These are phyloP conservation scores for Paedocypris micromegethes DNA, from an alignment of 2,797 vertebrate species.

Conservation along the genomic window DNA sequence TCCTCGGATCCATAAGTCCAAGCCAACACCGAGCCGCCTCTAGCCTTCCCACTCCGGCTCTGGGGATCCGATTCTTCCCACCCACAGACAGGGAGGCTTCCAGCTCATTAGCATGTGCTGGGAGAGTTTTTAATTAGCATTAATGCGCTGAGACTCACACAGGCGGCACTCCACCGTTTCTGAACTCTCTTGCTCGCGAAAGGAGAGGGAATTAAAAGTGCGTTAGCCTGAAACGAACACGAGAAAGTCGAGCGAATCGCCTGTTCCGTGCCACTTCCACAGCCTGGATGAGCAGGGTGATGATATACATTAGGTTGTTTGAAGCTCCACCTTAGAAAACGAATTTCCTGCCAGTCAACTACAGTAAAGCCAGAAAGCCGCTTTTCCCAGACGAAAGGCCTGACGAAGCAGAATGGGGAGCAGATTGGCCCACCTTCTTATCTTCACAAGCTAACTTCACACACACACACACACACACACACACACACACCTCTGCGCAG, in stretches of 20 bases:
- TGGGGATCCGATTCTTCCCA: slow-evolving; percentile 44
- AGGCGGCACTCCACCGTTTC: slow-evolving; percentile 36
- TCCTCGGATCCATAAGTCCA: slow-evolving; percentile 9
- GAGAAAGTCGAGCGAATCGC: too few species aligned
- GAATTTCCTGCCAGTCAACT: slow-evolving; percentile 12
- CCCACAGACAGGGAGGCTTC: slow-evolving; percentile 50
- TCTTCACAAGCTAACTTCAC: slow-evolving; percentile 20
- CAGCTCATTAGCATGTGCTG: slow-evolving; percentile 52
- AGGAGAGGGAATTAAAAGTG: slow-evolving; percentile 31
- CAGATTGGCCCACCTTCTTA: slow-evolving; percentile 12
- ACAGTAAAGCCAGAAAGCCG: background rate
- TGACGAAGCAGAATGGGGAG: slow-evolving; percentile 16
- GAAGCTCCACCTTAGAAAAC: slow-evolving; percentile 19
- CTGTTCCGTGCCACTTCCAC: too few species aligned
- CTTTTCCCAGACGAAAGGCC: slow-evolving; percentile 10
- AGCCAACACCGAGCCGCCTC: slow-evolving; percentile 9
- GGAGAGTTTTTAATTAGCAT: slow-evolving; percentile 56
- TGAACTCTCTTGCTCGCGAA: slow-evolving; percentile 36
- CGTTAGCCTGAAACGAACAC: slow-evolving; percentile 1
- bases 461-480: slow-evolving; percentile 9
- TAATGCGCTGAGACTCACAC: slow-evolving; percentile 41
- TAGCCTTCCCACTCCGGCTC: slow-evolving; percentile 27
- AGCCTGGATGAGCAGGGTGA: too few species aligned
- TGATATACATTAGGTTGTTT: too few species aligned
- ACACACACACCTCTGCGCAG: background rate